These are phyloP conservation scores for Coecobrya sp. DNA, from an alignment of 2,888 invertebrate genomes.

Conservation along the genomic window DNA sequence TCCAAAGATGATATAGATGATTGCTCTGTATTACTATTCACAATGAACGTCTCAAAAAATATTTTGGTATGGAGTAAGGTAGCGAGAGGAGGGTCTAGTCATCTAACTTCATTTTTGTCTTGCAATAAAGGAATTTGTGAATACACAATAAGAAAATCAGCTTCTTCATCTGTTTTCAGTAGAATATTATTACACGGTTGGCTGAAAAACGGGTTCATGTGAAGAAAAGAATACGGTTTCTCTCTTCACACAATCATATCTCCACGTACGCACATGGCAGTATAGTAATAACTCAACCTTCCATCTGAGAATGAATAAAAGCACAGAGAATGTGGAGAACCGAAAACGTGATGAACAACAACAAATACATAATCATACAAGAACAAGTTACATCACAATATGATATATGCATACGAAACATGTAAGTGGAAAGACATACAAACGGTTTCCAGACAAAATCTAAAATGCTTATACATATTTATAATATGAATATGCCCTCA, in stretches of 20 bases:
- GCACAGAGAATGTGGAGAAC: neutral
- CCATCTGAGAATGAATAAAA: constrained; percentile 16
- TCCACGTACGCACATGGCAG: constrained; percentile 16
- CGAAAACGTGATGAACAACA: constrained; percentile 54
- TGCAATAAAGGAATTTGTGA: constrained; percentile 19
- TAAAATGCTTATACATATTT: constrained; percentile 23
- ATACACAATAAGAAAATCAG: constrained; percentile 24
- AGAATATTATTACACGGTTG: constrained; percentile 60
- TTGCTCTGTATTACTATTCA: constrained; percentile 36
- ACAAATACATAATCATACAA: constrained; percentile 45
- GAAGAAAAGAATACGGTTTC: constrained; percentile 40
- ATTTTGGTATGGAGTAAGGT: neutral
- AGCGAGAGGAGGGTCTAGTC: neutral
- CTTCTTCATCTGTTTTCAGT: constrained; percentile 6
- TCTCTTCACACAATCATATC: constrained; percentile 18
- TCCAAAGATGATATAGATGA: neutral
- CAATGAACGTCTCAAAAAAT: constrained; percentile 29
- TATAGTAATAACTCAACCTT: constrained; percentile 8
- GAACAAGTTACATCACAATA: neutral
- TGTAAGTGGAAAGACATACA: neutral
- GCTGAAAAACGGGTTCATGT: constrained; percentile 29
- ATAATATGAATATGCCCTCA: neutral
- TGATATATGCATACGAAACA: neutral
- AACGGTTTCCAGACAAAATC: neutral
- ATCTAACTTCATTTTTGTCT: constrained; percentile 36